These are phyloP conservation scores for Muntiacus muntjak DNA, from an alignment of 2,113 vertebrate genomes.

Conservation along the genomic window DNA sequence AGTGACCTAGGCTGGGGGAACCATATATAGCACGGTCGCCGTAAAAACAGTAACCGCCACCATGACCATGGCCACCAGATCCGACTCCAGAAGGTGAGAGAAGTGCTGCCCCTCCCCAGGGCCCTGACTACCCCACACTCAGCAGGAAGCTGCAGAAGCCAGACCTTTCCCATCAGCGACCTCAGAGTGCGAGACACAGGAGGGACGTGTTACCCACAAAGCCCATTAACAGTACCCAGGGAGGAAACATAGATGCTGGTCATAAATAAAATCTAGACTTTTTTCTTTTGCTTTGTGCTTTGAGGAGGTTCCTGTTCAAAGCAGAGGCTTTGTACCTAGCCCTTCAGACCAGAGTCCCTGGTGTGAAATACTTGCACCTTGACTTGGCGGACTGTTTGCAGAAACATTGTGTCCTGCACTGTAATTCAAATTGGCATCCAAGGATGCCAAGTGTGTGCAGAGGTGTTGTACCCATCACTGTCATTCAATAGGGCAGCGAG, in stretches of 20 bases:
- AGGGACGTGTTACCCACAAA: not conserved
- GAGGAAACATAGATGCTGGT: not conserved
- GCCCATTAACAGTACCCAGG: not conserved
- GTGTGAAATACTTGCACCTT: too few species aligned
- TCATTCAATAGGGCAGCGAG: not conserved
- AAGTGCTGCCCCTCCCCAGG: not conserved
- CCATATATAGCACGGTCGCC: not conserved
- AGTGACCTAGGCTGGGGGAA: not conserved
- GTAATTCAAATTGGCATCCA: not conserved
- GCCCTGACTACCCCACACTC: not conserved
- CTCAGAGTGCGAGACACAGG: not conserved
- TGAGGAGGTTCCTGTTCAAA: not conserved
- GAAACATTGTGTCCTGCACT: not conserved
- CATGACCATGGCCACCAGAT: not conserved
- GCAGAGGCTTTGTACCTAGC: not conserved
- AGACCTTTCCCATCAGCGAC: not conserved
- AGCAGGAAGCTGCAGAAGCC: not conserved
- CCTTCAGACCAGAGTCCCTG: not conserved
- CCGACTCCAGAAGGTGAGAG: not conserved
- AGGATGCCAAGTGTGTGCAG: not conserved
- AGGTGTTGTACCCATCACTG: not conserved
- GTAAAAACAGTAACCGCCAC: not conserved
- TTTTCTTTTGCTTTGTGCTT: not conserved
- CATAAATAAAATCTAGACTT: not conserved
- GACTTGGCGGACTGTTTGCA: not conserved